Base-by-base conservation (phyloP, 2,888 invertebrate genomes). In the Erebia epiphron region DNA sequence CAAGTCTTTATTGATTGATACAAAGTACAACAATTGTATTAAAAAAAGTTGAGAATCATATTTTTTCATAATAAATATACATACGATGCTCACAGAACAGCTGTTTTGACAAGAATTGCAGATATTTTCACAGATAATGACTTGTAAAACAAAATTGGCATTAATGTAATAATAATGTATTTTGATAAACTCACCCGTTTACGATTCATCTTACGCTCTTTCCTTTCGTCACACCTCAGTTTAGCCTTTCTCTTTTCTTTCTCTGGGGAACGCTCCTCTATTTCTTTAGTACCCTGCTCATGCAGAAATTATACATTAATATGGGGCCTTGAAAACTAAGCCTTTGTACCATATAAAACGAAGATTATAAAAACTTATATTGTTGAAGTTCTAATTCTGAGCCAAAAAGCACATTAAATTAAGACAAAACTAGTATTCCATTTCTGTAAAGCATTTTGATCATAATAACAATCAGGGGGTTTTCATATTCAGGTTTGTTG, bases 131-230 rank as follows among this genome's bases (percentile, higher is more conserved):
- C 35, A 35, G 35, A 35, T 46, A 46, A 46, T 46, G 13, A 13
- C 46, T 46, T 50, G 7, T 14, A 50, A 14, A n/a, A 50, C 14
- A 50, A 14, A 5, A 14, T n/a, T 50, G 14, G 14, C 49, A 14
- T n/a, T 50, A 50, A 50, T n/a, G n/a, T 26, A 50, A 10, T 18
- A 16, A 1, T 16, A 3, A 54, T 54, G 54, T 54, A 16, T 16
- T 54, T 54, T 10, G 18, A 35, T 41, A 46, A 18, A 78, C 94
- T 91, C 91, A 96, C 96, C 92, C 97, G 94, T 87, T 97, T 97
- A 41, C 97, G 94, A 68, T 96, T 96, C 82, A 97, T 91, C 92
- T 97, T 97, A 83, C 97, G 95, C 88, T 97, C 97, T 90, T 96
- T 96, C 77, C 97, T 95, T 75, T 93, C 92, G 77, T 93, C 92